These are phyloP conservation scores for Pteropus alecto DNA, from an alignment of 2,113 vertebrate genomes.

Conservation along the genomic window DNA sequence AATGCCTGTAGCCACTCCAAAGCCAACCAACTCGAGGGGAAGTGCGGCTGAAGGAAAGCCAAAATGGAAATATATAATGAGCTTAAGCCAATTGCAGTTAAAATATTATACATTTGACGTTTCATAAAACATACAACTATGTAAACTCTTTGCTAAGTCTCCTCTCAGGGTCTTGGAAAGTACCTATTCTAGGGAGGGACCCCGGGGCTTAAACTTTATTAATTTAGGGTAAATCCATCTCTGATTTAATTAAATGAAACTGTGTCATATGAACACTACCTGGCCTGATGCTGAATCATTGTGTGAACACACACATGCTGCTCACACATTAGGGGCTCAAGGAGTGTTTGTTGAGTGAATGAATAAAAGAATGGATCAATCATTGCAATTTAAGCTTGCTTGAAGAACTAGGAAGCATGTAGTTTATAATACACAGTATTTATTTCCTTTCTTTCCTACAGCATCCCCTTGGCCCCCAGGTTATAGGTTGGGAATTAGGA, in stretches of 20 bases:
- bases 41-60: neutral
- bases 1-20: neutral
- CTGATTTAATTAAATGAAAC: constrained; percentile 37
- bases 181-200: neutral
- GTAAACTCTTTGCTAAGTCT: neutral
- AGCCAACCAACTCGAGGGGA: neutral
- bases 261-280: neutral
- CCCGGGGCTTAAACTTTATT: neutral
- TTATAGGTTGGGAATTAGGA: neutral
- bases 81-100: neutral
- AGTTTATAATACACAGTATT: neutral
- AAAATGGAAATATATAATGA: neutral
- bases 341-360: neutral
- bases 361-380: neutral
- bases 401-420: neutral
- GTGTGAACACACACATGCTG: neutral
- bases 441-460: constrained; percentile 1
- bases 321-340: neutral
- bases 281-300: neutral
- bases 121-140: constrained; percentile 6
- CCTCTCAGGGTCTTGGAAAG: neutral
- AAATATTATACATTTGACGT: neutral
- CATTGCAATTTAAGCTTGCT: neutral
- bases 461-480: neutral
- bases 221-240: neutral